Evolutionary conservation across 2,113 vertebrate species (phyloP), one percentile per base, ranked within the genome.

Genomic region (Chlorodrepanis virens): DNA sequence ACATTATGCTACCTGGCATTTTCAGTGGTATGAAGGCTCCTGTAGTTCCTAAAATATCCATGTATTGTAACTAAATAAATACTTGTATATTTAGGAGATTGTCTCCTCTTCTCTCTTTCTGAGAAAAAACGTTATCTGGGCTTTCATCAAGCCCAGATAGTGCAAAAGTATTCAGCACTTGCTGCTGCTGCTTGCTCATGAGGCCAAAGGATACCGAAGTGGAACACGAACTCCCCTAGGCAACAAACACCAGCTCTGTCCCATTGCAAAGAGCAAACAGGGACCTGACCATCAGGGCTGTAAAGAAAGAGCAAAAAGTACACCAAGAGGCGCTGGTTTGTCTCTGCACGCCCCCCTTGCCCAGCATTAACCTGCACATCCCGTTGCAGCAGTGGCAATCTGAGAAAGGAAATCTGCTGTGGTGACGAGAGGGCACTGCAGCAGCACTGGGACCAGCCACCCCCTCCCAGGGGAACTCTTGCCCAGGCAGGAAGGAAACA

Each of bases 371-470:
- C 17, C 45, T 37, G 61, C 49, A 70, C 8, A 25, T 79, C 74
- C 45, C 85, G 64, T 25, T 67, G 76, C 37, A 37, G 67, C 22
- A 13, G 10, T 0, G 1, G 57, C 87, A 49, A 14, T 29, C 35
- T 29, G 65, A 79, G 50, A 84, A 64, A 69, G 89, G 61, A 95
- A 97, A 92, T 89, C 84, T 27, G 14, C 77, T 49, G 61, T 1
- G 29, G 40, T 18, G 49, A 47, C 42, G 37, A 42, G 42, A 77
- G 57, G 47, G n/a, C n/a, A 81, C 5, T 0, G 0, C 61, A 27
- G 79, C 27, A 5, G 67, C 18, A 25, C 2, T 0, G 0, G 5
- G 1, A 31, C 28, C 24, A 79, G 44, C 29, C 2, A 0, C 35
- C 50, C 49, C 1, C 0, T 25, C 10, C 1, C 50, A 39, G 4